Base-by-base conservation (phyloP, 2,888 invertebrate species). In the Nipponacmea schrenckii region DNA sequence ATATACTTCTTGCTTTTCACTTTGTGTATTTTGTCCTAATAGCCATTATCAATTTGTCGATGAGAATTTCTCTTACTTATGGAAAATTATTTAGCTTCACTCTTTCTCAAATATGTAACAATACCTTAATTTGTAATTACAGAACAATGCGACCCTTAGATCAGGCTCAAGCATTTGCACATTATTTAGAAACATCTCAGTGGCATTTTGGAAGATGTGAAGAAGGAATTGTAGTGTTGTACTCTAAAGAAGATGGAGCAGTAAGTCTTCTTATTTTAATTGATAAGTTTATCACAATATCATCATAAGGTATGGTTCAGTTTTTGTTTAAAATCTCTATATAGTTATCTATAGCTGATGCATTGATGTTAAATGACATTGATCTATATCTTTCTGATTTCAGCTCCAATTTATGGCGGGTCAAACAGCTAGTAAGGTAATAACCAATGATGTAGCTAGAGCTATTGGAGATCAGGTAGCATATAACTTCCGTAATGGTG, bases 151-250 rank as follows among this genome's bases (percentile, higher is more conserved):
- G 27, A 4, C 63, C 63, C 7, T 20, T 68, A 62, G 70, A 77
- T 64, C 74, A 74, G 27, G 75, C 71, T 39, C 71, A 71, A 27
- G 39, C 64, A 20, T 77, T 77, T 70, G 77, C 77, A 24, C 62
- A 73, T 56, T 67, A 69, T 24, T 63, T 77, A 56, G 64, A 77
- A 66, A 69, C 46, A 24, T 17, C 56, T 10, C 48, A 31, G 26
- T 77, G 77, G 77, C 71, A 71, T 24, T 71, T 74, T 66, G 73
- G 77, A 14, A 8, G 44, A 14, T 77, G 77, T 66, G 63, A 76
- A 15, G 74, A 77, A 31, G 74, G 70, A 56, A 70, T 77, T 50
- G 73, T 77, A 50, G 68, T 77, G 26, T 67, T 77, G 31, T 77
- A 74, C 69, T 77, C 77, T 8, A 20, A 63, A 8, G 71, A 75